Base-by-base conservation (phyloP, 2,113 vertebrate genomes). In the Mus pahari region DNA sequence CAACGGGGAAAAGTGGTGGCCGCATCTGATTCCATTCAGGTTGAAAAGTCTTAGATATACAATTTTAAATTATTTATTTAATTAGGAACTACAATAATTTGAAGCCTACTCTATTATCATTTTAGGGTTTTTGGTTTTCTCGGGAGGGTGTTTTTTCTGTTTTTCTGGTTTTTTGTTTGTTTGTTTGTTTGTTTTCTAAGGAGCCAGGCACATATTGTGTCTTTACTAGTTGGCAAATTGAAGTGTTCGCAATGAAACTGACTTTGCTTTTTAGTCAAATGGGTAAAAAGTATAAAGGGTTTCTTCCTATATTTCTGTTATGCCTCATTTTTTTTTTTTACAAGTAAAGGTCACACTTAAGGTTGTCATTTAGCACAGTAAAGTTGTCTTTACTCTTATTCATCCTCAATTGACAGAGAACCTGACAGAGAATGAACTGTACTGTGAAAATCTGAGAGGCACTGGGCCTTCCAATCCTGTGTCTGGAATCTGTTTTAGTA, bases 31-130 rank as follows among this genome's bases (percentile, higher is more conserved):
- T 79, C 36, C 73, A 16, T 62, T 83, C 33, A 82, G 87, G 58
- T 71, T 93, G 45, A 88, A 92, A 94, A 92, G 83, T 11, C 53
- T 96, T 20, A 86, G 92, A 84, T 79, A 58, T 2, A n/a, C 60
- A 89, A 84, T 83, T 36, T 78, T 75, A 78, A 77, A 64, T 14
- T 66, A 79, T 4, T 89, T 86, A 74, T 9, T 71, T 58, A 91
- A 90, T 93, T 45, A 75, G 45, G 86, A 84, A 71, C n/a, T 90
- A 89, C 28, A 89, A n/a, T 79, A 90, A 90, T 88, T 96, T 53
- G 48, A 20, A 90, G 7, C 60, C 22, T 96, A 48, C 42, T 96
- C 48, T 92, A n/a, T 75, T 79, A n/a, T 75, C 60, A 53, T 10
- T 48, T 75, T 71, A 71, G 66, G 66, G 13, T 31, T 31, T 66